These are phyloP conservation scores for Drosophila orosa DNA, from an alignment of 1,140 invertebrate genomes.

Conservation along the genomic window DNA sequence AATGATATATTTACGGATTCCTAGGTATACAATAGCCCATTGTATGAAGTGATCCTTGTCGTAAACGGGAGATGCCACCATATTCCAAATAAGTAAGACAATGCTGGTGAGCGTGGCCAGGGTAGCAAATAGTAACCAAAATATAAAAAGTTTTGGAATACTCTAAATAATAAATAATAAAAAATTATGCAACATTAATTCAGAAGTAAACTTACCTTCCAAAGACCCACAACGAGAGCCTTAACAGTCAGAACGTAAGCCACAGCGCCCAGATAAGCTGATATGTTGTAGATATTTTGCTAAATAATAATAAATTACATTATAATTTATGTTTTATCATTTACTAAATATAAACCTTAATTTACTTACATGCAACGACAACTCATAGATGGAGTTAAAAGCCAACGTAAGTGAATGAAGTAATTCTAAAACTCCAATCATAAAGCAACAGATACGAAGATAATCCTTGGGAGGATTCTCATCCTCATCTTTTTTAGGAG, in stretches of 20 bases:
- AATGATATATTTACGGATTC: conserved; percentile 28
- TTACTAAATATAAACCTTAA: no score
- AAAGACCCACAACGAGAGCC: conserved; percentile 39
- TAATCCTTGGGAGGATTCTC: neutral
- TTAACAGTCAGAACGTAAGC: conserved; percentile 44
- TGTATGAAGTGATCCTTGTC: neutral
- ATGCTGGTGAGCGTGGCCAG: conserved; percentile 33
- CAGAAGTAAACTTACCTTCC: conserved; percentile 16
- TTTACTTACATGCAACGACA: neutral
- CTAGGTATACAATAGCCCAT: conserved; percentile 41
- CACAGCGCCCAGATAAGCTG: conserved; percentile 24
- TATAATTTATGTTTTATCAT: no score
- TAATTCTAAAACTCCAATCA: conserved; percentile 46
- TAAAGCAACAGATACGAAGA: conserved; percentile 24
- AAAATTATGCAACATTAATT: neutral
- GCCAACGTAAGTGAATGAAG: conserved; percentile 44
- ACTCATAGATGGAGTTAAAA: conserved; percentile 10
- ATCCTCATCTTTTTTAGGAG: no score
- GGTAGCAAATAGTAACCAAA: conserved; percentile 46
- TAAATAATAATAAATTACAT: neutral
- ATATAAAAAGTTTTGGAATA: conserved; percentile 1
- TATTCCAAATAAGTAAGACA: conserved; percentile 31
- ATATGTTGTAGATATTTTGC: conserved; percentile 15
- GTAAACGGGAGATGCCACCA: neutral
- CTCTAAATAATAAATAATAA: conserved; percentile 4